Percentiles rank a stretch among this genome's conserved stretches.
These are phyloP conservation scores for Homarus americanus DNA, from an alignment of 1,140 invertebrate genomes.

Conservation along the genomic window DNA sequence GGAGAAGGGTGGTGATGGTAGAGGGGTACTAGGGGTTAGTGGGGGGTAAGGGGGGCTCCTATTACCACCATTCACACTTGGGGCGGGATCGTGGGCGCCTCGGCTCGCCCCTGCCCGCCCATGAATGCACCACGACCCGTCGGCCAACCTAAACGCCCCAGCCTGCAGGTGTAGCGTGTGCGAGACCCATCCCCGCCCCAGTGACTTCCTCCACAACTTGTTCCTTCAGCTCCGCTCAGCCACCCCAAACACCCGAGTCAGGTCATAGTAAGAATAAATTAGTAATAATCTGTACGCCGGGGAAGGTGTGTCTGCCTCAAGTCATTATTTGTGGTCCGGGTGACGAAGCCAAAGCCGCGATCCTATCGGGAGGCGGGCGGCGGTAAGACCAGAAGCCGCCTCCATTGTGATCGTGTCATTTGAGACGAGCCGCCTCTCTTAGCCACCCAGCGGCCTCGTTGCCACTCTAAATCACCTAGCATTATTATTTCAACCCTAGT, in stretches of 20 bases:
- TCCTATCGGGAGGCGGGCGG: slow-evolving; percentile 15
- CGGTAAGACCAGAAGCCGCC: slow-evolving; percentile 41
- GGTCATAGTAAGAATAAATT: too few relatives aligned
- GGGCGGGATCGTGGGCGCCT: slow-evolving; percentile 37
- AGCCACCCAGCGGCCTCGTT: too few relatives aligned
- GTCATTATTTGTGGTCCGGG: background rate
- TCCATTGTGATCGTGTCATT: slow-evolving; percentile 37
- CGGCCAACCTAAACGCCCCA: slow-evolving; percentile 5
- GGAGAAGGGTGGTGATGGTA: background rate
- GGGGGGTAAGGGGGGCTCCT: background rate
- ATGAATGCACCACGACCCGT: slow-evolving; percentile 1
- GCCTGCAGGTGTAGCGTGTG: background rate
- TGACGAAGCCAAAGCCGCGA: slow-evolving; percentile 4
- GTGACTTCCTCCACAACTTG: too few relatives aligned
- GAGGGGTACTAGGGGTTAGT: background rate
- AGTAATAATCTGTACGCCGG: too few relatives aligned
- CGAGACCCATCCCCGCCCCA: too few relatives aligned
- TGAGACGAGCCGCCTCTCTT: slow-evolving; percentile 19
- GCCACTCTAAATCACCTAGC: too few relatives aligned
- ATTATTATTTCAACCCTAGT: too few relatives aligned
- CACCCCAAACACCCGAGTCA: too few relatives aligned
- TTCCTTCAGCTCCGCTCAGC: background rate
- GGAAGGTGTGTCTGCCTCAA: background rate
- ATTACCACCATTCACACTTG: slow-evolving; percentile 48
- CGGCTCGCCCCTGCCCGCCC: slow-evolving; percentile 1